Evolutionary conservation across 2,888 invertebrate genomes (phyloP), one percentile per base, ranked within the genome.

Genomic region (Erebia aethiops): DNA sequence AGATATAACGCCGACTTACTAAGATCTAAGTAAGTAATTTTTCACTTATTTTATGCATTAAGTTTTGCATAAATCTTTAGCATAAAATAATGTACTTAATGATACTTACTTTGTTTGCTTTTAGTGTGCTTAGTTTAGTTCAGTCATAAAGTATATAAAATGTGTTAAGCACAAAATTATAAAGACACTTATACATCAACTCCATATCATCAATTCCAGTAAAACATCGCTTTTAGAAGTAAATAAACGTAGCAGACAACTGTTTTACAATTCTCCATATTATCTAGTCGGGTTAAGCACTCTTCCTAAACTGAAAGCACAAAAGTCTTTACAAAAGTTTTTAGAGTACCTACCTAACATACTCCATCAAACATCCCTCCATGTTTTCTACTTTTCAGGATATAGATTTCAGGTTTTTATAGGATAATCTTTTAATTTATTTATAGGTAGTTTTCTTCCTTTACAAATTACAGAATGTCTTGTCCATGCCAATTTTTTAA

Each of bases 271-370:
- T 16, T 56, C 16, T 16, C 14, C 16, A 11, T 43, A 60, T 1
- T 46, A 67, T 49, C 10, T 68, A 68, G 54, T 56, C 73, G 26
- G 51, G 46, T 57, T 16, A 11, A 60, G 64, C 43, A 62, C 74
- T 77, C 76, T 80, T 81, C 80, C 80, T 79, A 77, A 79, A 79
- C 79, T 75, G 75, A 75, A 65, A 71, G 71, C 77, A 77, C 67
- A 77, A 3, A 60, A 21, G 49, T 49, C 14, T 14, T 16, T 16
- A 43, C 1, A n/a, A n/a, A n/a, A n/a, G 26, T 26, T 1, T 26
- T 8, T n/a, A 58, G 41, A 51, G 51, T 7, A 14, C n/a, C 9
- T 35, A 26, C 26, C 21, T 57, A 1, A 57, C 5, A 26, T 26
- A 35, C 14, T 26, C n/a, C n/a, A n/a, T n/a, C n/a, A n/a, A n/a